Evolutionary conservation across 2,888 invertebrate genomes (phyloP).

Genomic region (Pammene aurita): DNA sequence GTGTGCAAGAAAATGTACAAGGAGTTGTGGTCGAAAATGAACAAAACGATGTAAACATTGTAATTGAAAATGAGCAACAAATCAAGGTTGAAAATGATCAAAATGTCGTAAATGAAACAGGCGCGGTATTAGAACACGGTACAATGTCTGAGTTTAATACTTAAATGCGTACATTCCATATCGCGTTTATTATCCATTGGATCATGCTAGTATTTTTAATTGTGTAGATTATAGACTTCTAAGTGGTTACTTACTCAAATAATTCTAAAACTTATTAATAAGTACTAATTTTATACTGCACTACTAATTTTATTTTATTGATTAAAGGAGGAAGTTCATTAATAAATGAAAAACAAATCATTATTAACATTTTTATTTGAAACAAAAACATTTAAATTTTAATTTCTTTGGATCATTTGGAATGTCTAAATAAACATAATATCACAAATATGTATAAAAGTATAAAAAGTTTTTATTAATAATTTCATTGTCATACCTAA

Average conservation of each 20-base stretch:
- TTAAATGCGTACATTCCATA: not conserved
- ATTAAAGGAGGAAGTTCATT: too few species aligned
- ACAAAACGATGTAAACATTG: constrained; percentile 28
- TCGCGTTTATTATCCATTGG: too few species aligned
- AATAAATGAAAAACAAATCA: not conserved
- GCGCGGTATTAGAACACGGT: not conserved
- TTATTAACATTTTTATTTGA: constrained; percentile 43
- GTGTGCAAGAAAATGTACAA: constrained; percentile 48
- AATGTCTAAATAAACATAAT: constrained; percentile 43
- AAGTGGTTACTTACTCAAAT: too few species aligned
- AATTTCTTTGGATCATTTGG: constrained; percentile 32
- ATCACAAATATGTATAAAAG: too few species aligned
- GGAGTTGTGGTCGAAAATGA: constrained; percentile 41
- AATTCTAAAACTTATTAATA: too few species aligned
- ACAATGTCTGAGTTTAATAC: not conserved
- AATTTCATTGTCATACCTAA: too few species aligned
- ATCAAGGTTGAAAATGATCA: constrained; percentile 7
- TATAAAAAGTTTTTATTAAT: too few species aligned
- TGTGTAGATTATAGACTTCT: too few species aligned
- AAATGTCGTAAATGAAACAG: not conserved
- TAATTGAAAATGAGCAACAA: constrained; percentile 35
- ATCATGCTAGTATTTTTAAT: too few species aligned
- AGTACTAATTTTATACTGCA: too few species aligned
- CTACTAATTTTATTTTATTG: too few species aligned
- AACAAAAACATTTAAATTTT: constrained; percentile 37